Base-by-base conservation (phyloP, 2,797 vertebrate genomes). In the Notolabrus celidotus region DNA sequence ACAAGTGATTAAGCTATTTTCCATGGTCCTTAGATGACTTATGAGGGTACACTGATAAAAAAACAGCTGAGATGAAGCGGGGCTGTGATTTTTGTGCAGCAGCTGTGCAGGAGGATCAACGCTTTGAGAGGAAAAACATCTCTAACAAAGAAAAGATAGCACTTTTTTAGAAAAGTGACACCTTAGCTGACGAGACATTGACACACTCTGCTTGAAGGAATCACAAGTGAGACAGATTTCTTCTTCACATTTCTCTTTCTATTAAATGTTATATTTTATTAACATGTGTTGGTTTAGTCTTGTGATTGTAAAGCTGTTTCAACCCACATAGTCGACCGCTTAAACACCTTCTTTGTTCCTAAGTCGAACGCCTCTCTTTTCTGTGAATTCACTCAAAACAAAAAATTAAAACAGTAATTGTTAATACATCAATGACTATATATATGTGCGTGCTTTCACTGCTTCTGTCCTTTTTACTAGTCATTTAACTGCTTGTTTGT, bases 91-190 rank as follows among this genome's bases (percentile, higher is more conserved):
- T 22, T 31, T 6, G n/a, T n/a, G n/a, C n/a, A n/a, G n/a, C n/a
- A n/a, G n/a, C n/a, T 8, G 56, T 43, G 57, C 58, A 78, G 25
- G n/a, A n/a, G 70, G 53, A 59, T 39, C 17, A 41, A 52, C 60
- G 49, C 4, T 15, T 33, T 63, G 23, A 39, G 43, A 57, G 67
- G 53, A 49, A 52, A 34, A 42, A 16, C 12, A 36, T 41, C 20
- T 31, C 33, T 41, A 3, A 23, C 20, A 17, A n/a, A n/a, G n/a
- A n/a, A n/a, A n/a, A n/a, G n/a, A n/a, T n/a, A n/a, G n/a, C n/a
- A n/a, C n/a, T 63, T 77, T 80, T 68, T 76, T 52, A 67, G 79
- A 79, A 74, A 51, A 43, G 10, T 10, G 45, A 77, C 54, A 64
- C 17, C 9, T 5, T 1, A 3, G 31, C 29, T 2, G 25, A 51